Base-by-base conservation (phyloP, 2,888 invertebrate genomes). In the Melipona bicolor region DNA sequence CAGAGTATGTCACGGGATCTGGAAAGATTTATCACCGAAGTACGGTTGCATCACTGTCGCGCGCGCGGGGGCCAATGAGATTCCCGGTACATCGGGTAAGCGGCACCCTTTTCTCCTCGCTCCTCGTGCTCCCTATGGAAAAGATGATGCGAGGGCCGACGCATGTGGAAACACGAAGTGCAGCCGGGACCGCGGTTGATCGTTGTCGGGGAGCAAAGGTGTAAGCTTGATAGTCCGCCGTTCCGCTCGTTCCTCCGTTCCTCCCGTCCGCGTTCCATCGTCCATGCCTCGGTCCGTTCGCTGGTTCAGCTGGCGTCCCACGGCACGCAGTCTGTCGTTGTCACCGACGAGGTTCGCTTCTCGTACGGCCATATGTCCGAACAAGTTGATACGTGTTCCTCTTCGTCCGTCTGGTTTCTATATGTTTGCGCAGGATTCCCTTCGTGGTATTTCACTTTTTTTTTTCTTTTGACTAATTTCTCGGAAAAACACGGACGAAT, bases 251-350 rank as follows among this genome's bases (percentile, higher is more conserved):
- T 81, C 74, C 76, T 76, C 65, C 77, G 84, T 80, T 77, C 84
- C 80, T 82, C 67, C 69, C 77, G 77, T 84, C 50, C 43, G n/a
- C 43, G 75, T 82, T 70, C 84, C 78, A 56, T 72, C 77, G 73
- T 71, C 72, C 71, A 4, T 56, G 81, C 21, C 54, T 76, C 61
- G 70, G 64, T 43, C 74, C 70, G 84, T 80, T 74, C 71, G 81
- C 74, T 74, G 76, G 81, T 77, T 77, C 84, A 70, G 82, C 86
- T 85, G 79, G 85, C 87, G 84, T 84, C 81, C 79, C 81, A 87
- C 79, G 74, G 86, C 89, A 87, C 88, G 86, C 89, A 89, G 89
- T 90, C 88, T 86, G 87, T 86, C 86, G 82, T 77, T 81, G 83
- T 86, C 85, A 85, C 73, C 77, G 82, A 70, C 59, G 79, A 83